phyloP scores from a whole-genome alignment of 1,140 invertebrate genomes.

The Drosophila littoralis region DNA sequence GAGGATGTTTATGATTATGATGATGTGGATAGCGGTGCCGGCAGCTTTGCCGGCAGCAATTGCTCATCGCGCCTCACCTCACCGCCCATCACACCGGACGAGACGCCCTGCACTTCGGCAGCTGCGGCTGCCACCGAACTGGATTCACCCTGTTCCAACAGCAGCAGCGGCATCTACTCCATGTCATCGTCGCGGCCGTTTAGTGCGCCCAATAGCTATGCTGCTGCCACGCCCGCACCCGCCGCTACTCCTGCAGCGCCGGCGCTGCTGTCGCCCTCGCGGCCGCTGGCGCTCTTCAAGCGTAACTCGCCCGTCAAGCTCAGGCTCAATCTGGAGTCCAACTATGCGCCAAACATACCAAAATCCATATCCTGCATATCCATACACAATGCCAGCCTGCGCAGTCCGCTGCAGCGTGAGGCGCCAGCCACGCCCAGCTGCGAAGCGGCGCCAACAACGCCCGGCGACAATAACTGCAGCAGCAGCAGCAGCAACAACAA shows the following conservation, averaged over 20 bases:
- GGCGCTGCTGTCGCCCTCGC: constrained; percentile 55
- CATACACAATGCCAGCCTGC: constrained; percentile 51
- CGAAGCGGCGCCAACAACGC: constrained; percentile 40
- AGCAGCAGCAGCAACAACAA: constrained; percentile 37
- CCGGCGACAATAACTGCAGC: background rate
- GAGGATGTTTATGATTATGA: constrained; percentile 74
- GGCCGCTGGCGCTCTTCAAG: constrained; percentile 68
- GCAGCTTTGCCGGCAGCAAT: constrained; percentile 72
- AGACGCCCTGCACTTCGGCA: constrained; percentile 68
- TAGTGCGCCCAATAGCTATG: constrained; percentile 7
- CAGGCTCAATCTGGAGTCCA: constrained; percentile 74
- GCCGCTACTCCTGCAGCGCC: constrained; percentile 6
- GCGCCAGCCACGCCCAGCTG: constrained; percentile 66
- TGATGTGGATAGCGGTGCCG: constrained; percentile 68
- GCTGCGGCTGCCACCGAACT: constrained; percentile 53
- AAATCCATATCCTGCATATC: constrained; percentile 79
- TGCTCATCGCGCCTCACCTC: constrained; percentile 79
- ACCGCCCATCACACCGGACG: constrained; percentile 74
- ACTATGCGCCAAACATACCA: constrained; percentile 63
- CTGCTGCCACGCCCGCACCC: background rate
- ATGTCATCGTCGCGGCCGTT: constrained; percentile 25
- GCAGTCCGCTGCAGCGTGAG: constrained; percentile 45
- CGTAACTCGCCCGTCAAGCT: constrained; percentile 80
- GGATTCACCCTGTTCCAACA: constrained; percentile 65
- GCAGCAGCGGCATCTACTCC: constrained; percentile 62